Base-by-base conservation (phyloP, 2,888 invertebrate genomes). In the Anoncus sp. region DNA sequence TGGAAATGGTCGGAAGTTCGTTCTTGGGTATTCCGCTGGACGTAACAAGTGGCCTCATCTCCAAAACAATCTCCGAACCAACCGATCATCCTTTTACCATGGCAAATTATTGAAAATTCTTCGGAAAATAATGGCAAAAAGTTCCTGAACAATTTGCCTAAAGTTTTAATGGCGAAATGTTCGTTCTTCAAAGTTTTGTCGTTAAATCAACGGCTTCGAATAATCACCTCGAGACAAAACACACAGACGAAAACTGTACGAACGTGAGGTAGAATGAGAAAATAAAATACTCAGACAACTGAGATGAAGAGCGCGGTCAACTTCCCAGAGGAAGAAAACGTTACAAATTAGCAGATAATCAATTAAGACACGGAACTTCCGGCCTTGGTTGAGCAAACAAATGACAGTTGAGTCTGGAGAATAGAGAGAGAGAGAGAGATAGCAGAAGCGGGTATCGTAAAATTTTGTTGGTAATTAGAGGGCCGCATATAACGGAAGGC, bases 311-410 rank as follows among this genome's bases (percentile, higher is more conserved):
- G 45, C 14, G 77, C 74, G 78, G 74, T 49, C 12, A 35, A 78
- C 59, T 31, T 71, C 62, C 60, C 59, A 55, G 80, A 82, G 77
- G 80, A 53, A 81, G 80, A 63, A 66, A 81, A 86, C 85, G 81
- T 85, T 86, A 87, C 87, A 88, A 88, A 89, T 90, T 88, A 90
- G 85, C 87, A 83, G 87, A 88, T 86, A 86, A 89, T 87, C 89
- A 89, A 90, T 89, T 88, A 87, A 83, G 82, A 76, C 55, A 47
- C 55, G 51, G 60, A 81, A 87, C 87, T 86, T 88, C 88, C 87
- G 87, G 87, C 82, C 62, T 79, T 82, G 84, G 82, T 84, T 87
- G 81, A 85, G 66, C 87, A 87, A 88, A 86, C 85, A 87, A 88
- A 87, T 87, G 85, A 87, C 86, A 87, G 82, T 78, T 66, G 60